Evolutionary conservation across 1,140 invertebrate genomes (phyloP), one percentile per base, ranked within the genome.

Genomic region (Olivierus martensii): DNA sequence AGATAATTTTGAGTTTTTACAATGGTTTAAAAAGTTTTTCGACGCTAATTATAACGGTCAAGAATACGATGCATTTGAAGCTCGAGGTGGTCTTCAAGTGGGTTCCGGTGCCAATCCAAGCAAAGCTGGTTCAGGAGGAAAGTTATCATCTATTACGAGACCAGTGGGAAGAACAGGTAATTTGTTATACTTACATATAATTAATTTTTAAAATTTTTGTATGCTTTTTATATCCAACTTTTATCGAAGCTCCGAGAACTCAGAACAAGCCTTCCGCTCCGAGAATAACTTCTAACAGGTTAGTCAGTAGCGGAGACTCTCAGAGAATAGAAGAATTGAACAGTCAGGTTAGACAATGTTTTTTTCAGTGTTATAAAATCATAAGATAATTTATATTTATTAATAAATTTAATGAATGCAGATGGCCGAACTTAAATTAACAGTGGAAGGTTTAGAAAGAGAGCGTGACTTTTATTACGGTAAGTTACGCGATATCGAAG

Each of bases 1-100:
- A 80, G 93, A 98, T 74, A 98, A 98, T 76, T 98, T 98, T 80
- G 94, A 98, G 75, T 98, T 98, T 77, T 82, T 98, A 59, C 94
- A 98, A 77, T 98, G 94, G 94, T 98, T 98, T 77, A 97, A 97
- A 78, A 95, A 95, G 69, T 97, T 98, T 73, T 98, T 97, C 75
- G 93, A 97, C 77, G 92, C 92, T 46, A 98, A 98, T 76, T 97
- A 95, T 73, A 87, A 95, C 67, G 91, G 90, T 52, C 78, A 83
- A 61, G 85, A 88, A 52, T 98, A 98, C 72, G 85, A 96, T 68
- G 83, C 88, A 42, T 71, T 85, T 46, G 84, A 84, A 57, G 86
- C 85, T 39, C 79, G 94, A 54, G 79, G 80, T 56, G 82, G 82
- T 51, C 74, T 86, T 59, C 69, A 73, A 46, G 66, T 88, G 57